Base-by-base conservation (phyloP, 2,797 vertebrate genomes). In the Tamandua tetradactyla region DNA sequence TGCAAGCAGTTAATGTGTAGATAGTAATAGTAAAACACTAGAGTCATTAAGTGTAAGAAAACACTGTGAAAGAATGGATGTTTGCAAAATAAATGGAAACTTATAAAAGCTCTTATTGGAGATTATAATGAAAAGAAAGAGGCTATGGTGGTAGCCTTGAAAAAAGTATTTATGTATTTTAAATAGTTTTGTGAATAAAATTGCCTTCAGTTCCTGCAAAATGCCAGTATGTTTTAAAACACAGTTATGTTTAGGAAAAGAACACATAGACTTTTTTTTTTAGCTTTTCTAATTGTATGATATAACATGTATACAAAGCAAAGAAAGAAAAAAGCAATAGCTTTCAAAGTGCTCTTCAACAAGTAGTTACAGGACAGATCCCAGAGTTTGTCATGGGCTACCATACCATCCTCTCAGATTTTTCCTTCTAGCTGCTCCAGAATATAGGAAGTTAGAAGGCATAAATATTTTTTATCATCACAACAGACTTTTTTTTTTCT, bases 101-200 rank as follows among this genome's bases (percentile, higher is more conserved):
- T 83, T 94, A 57, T 0, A 22, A 80, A 75, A 62, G 72, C 92
- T 83, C 78, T 59, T 35, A n/a, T 10, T 7, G 40, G 55, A 84
- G 40, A 49, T 35, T 59, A 40, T 82, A 42, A 81, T 82, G 18
- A 18, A 55, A 91, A 87, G 42, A 72, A 72, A 76, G 44, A 61
- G 68, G 14, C 74, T 57, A 3, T 76, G 87, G 42, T 69, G 49
- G 23, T 68, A 14, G 10, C 57, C 69, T 82, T 68, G 23, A 95
- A 90, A 68, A 72, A 86, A 75, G 7, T 55, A 47, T 88, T 83
- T 83, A 27, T 22, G 8, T 55, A 47, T 85, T 87, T 95, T 64
- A 81, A 80, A 47, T 68, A 47, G 13, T n/a, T 91, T 90, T 71
- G 22, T 89, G 47, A 74, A 57, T 93, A 78, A 86, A 92, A 80